Evolutionary conservation across 2,113 vertebrate genomes (phyloP).

Genomic region (Hippocampus zosterae): DNA sequence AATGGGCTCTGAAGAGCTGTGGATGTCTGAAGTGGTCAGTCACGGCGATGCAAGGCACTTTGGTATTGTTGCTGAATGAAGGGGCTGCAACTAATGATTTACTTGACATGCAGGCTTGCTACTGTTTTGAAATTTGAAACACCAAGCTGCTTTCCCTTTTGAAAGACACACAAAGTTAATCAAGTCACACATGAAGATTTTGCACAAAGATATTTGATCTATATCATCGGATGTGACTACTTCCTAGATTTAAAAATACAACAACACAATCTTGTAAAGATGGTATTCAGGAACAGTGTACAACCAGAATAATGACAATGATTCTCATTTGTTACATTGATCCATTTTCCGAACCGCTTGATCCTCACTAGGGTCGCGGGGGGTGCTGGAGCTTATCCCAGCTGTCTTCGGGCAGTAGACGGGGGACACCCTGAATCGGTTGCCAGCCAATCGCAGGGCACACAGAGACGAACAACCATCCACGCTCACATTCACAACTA

Average conservation of each 20-base stretch:
- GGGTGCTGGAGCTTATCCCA: too few species aligned
- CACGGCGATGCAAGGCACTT: conserved; percentile 53
- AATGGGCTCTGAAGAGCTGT: conserved; percentile 60
- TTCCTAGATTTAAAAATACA: conserved; percentile 42
- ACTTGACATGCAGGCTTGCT: conserved; percentile 48
- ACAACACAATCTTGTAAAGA: conserved; percentile 20
- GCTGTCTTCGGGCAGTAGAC: too few species aligned
- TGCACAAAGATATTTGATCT: conserved; percentile 47
- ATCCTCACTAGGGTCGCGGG: too few species aligned
- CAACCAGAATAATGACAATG: conserved; percentile 40
- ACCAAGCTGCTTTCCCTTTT: conserved; percentile 36
- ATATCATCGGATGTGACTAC: conserved; percentile 59
- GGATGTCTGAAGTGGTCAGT: conserved; percentile 66
- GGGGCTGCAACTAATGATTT: conserved; percentile 60
- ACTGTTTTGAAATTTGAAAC: conserved; percentile 54
- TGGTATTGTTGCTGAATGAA: conserved; percentile 59
- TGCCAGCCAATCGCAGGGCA: too few species aligned
- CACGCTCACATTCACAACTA: too few species aligned
- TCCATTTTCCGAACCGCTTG: too few species aligned
- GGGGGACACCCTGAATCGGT: too few species aligned
- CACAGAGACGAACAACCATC: too few species aligned
- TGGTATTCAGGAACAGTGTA: conserved; percentile 25
- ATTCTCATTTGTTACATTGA: conserved; percentile 25
- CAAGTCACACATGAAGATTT: conserved; percentile 52
- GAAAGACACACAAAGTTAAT: conserved; percentile 51